These are phyloP conservation scores for Arnoldichthys spilopterus DNA, from an alignment of 2,797 vertebrate genomes.

Conservation along the genomic window DNA sequence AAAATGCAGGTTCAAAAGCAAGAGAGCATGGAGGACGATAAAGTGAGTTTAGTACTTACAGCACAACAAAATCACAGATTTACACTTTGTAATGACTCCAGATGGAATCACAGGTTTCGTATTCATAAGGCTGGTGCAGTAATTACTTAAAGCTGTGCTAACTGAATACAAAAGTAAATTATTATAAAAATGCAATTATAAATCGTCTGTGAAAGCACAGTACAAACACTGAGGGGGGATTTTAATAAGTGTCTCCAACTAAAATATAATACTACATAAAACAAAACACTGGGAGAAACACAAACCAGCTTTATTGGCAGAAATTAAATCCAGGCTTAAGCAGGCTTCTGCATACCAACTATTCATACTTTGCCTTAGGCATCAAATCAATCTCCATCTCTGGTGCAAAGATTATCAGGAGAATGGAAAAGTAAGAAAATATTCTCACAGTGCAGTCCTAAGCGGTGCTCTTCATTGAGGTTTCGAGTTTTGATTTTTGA, in stretches of 20 bases:
- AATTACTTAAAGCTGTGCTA: slow-evolving; percentile 37
- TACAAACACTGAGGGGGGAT: not conserved
- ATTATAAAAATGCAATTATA: slow-evolving; percentile 7
- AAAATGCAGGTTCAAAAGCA: not conserved
- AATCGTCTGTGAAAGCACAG: slow-evolving; percentile 4
- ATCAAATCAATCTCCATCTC: slow-evolving; percentile 35
- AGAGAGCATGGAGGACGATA: not conserved
- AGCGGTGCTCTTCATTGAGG: not conserved
- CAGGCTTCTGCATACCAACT: slow-evolving; percentile 38
- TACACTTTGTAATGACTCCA: slow-evolving; percentile 25
- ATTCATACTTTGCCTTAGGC: slow-evolving; percentile 13
- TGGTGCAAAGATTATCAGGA: slow-evolving; percentile 27
- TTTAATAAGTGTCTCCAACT: slow-evolving; percentile 22
- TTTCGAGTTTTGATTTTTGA: slow-evolving; percentile 10
- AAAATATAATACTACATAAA: slow-evolving; percentile 37
- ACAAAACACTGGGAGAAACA: slow-evolving; percentile 15
- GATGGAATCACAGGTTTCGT: slow-evolving; percentile 21
- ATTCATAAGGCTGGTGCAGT: slow-evolving; percentile 36
- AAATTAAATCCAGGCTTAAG: slow-evolving; percentile 66
- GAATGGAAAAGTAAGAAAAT: not conserved
- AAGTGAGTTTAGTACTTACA: slow-evolving; percentile 16
- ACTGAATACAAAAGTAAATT: slow-evolving; percentile 33
- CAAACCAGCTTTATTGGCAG: slow-evolving; percentile 61
- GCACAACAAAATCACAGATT: slow-evolving; percentile 29
- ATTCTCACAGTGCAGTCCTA: not conserved